phyloP scores from a whole-genome alignment of 2,113 vertebrate genomes.

The Cranoglanis bouderius region DNA sequence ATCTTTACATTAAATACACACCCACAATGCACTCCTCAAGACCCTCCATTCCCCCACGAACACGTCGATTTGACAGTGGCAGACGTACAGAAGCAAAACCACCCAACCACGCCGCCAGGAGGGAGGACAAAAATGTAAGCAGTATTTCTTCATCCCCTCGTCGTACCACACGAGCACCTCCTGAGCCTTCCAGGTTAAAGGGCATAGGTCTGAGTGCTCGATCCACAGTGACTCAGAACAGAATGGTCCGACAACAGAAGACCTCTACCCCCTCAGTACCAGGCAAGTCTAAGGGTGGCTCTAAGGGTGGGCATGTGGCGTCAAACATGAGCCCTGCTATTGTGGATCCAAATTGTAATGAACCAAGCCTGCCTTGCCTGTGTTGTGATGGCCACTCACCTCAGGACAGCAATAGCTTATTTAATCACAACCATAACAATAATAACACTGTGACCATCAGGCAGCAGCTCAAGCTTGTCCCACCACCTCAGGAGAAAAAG shows the following conservation, averaged over 20 bases:
- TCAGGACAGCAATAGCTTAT: conserved; percentile 74
- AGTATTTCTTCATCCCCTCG: conserved; percentile 65
- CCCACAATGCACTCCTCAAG: conserved; percentile 68
- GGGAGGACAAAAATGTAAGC: conserved; percentile 75
- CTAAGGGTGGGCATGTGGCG: conserved; percentile 60
- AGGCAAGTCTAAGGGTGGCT: conserved; percentile 61
- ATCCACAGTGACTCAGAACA: conserved; percentile 60
- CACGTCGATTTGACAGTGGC: conserved; percentile 67
- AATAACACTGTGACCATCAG: conserved; percentile 74
- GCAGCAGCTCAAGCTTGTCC: conserved; percentile 69
- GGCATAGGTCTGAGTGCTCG: conserved; percentile 60
- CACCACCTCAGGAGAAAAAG: conserved; percentile 54
- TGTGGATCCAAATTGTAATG: conserved; percentile 92
- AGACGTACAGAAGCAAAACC: conserved; percentile 66
- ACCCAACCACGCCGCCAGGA: conserved; percentile 59
- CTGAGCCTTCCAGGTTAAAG: conserved; percentile 63
- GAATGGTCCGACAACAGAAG: conserved; percentile 62
- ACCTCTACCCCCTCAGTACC: conserved; percentile 52
- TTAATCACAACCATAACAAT: conserved; percentile 81
- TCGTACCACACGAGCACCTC: conserved; percentile 60
- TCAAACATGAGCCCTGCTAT: conserved; percentile 54
- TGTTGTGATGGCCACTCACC: conserved; percentile 82
- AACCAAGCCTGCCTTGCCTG: conserved; percentile 82
- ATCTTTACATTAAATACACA: conserved; percentile 54
- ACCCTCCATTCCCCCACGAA: conserved; percentile 64